Base-by-base conservation (phyloP, 2,113 vertebrate genomes). In the Rhizomys pruinosus region DNA sequence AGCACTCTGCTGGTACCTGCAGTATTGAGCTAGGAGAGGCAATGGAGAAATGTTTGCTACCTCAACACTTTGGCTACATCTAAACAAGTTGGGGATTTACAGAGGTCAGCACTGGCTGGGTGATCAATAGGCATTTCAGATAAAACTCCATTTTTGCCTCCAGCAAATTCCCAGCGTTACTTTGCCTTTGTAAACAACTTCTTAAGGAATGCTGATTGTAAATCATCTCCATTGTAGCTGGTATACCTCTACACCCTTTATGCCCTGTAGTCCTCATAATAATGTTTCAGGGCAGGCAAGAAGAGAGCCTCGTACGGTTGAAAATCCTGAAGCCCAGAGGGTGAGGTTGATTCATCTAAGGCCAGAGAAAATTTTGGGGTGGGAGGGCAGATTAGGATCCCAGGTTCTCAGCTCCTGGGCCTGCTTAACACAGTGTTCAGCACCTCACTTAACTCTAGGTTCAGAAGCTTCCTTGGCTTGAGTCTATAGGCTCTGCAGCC, bases 161-260 rank as follows among this genome's bases (percentile, higher is more conserved):
- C 23, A 93, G 92, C 94, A 94, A 93, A 96, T 92, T 95, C 89
- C 78, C 92, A 89, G 78, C 0, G 0, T 96, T 92, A 44, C 90
- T 91, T 96, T 92, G 92, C 90, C 63, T 93, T 96, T 96, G 92
- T 95, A 95, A 97, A 96, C 93, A 96, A 79, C 86, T 42, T 92
- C 92, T 89, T 94, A 89, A 95, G 79, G 44, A 84, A 66, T 82
- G 47, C 59, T 93, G 93, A 72, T 84, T 90, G 82, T 96, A 88
- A 94, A 89, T 94, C 95, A 93, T 92, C 88, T 72, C 29, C n/a
- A n/a, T n/a, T n/a, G n/a, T n/a, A n/a, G n/a, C n/a, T 1, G 17
- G 3, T 10, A 64, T 29, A 19, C 64, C 77, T 82, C 91, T 69
- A 37, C 16, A 44, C 63, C 84, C 71, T 52, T 69, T 44, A 27